Evolutionary conservation across 2,797 vertebrate genomes (phyloP).

Genomic region (Rhynchonycteris naso): DNA sequence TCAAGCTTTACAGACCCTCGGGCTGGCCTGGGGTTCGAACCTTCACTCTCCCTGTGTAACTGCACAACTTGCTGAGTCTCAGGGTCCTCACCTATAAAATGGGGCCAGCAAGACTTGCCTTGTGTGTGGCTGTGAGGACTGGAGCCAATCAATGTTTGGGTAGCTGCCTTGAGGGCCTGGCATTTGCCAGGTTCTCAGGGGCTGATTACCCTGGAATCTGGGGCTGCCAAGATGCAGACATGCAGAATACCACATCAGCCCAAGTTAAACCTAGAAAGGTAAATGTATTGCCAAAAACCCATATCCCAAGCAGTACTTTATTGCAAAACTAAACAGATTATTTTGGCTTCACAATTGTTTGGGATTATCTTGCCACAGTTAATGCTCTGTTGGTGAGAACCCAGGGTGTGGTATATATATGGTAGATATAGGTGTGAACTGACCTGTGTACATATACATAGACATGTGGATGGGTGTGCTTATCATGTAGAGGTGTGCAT

Average conservation of each 20-base stretch:
- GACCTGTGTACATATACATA: background rate
- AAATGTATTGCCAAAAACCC: constrained; percentile 65
- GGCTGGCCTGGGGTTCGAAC: constrained; percentile 14
- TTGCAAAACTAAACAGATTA: constrained; percentile 64
- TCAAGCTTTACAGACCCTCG: constrained; percentile 41
- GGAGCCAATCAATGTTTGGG: background rate
- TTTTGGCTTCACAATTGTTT: constrained; percentile 55
- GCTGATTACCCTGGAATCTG: background rate
- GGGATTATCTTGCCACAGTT: constrained; percentile 64
- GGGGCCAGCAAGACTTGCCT: background rate
- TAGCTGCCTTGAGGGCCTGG: background rate
- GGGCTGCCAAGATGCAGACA: constrained; percentile 23
- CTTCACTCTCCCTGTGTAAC: background rate
- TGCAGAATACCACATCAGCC: constrained; percentile 62
- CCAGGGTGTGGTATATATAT: background rate
- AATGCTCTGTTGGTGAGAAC: constrained; percentile 45
- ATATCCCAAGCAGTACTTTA: constrained; percentile 70
- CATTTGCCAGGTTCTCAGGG: constrained; percentile 12
- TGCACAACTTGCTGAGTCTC: background rate
- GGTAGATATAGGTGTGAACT: background rate
- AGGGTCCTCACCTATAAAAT: background rate
- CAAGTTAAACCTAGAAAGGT: constrained; percentile 62
- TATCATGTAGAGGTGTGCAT: background rate
- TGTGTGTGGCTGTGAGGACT: background rate
- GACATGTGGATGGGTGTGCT: background rate